A percentile compares a stretch with the other conserved stretches of the same genome.
These are phyloP conservation scores for Oriolus oriolus DNA, from an alignment of 2,113 vertebrate genomes.

Conservation along the genomic window DNA sequence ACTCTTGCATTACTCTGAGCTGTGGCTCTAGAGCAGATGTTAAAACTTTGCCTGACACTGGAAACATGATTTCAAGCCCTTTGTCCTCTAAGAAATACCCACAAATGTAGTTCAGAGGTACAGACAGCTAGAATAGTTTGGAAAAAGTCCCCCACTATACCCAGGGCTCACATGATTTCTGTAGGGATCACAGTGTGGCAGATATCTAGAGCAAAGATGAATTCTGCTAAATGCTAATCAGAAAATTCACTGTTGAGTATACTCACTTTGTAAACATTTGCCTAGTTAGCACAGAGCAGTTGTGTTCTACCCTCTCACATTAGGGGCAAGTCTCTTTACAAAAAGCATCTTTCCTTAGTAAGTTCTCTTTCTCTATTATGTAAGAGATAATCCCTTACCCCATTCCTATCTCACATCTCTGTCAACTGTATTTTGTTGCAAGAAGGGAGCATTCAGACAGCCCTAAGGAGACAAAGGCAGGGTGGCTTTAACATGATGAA, in stretches of 20 bases:
- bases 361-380: not conserved
- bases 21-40: not conserved
- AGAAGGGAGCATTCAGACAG: not conserved
- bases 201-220: conserved; percentile 39
- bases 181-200: not conserved
- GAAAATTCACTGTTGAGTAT: not conserved
- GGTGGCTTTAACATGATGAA: not conserved
- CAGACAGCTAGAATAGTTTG: not conserved
- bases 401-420: not conserved
- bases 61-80: conserved; percentile 20
- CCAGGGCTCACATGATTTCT: not conserved
- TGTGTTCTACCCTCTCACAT: not conserved
- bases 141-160: not conserved
- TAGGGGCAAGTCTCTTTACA: not conserved
- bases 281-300: not conserved
- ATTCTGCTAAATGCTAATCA: not conserved
- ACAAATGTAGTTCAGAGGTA: conserved; percentile 49
- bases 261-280: conserved; percentile 14
- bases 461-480: not conserved
- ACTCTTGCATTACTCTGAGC: not conserved
- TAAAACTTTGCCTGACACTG: conserved; percentile 1
- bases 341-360: not conserved
- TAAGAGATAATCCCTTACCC: conserved; percentile 24
- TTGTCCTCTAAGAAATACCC: conserved; percentile 32
- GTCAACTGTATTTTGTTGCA: not conserved